Evolutionary conservation across 1,140 invertebrate genomes (phyloP).

Genomic region (Temnothorax nylanderi): DNA sequence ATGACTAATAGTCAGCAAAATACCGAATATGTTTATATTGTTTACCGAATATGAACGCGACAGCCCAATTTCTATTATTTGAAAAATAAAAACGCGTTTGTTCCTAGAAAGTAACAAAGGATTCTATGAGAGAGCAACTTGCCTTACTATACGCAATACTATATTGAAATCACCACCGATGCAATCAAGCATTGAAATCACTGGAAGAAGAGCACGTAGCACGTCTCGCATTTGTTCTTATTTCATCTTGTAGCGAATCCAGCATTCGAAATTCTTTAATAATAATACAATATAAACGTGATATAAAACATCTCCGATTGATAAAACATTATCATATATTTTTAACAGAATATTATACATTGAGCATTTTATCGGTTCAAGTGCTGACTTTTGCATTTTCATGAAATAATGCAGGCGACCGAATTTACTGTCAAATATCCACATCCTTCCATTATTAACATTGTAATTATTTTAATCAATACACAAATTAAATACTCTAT

Average conservation of each 20-base stretch:
- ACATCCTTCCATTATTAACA: background rate
- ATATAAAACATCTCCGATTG: background rate
- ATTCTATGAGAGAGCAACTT: background rate
- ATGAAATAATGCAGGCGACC: background rate
- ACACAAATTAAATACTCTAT: background rate
- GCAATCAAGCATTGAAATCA: slow-evolving; percentile 40
- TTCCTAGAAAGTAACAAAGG: background rate
- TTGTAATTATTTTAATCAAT: background rate
- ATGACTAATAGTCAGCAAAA: background rate
- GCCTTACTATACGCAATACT: background rate
- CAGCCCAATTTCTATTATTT: background rate
- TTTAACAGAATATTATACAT: background rate
- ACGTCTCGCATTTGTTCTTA: too few relatives aligned
- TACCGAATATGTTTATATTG: background rate
- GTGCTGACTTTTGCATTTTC: background rate
- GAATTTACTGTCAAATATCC: background rate
- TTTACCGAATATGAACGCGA: background rate
- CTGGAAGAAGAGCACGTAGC: background rate
- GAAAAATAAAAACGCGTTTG: background rate
- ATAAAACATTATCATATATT: background rate
- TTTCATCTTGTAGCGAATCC: background rate
- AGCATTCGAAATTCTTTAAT: background rate
- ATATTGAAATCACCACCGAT: slow-evolving; percentile 6
- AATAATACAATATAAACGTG: background rate
- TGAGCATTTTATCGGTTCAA: background rate